These are phyloP conservation scores for Lerista edwardsae DNA, from an alignment of 2,797 vertebrate genomes.

Conservation along the genomic window DNA sequence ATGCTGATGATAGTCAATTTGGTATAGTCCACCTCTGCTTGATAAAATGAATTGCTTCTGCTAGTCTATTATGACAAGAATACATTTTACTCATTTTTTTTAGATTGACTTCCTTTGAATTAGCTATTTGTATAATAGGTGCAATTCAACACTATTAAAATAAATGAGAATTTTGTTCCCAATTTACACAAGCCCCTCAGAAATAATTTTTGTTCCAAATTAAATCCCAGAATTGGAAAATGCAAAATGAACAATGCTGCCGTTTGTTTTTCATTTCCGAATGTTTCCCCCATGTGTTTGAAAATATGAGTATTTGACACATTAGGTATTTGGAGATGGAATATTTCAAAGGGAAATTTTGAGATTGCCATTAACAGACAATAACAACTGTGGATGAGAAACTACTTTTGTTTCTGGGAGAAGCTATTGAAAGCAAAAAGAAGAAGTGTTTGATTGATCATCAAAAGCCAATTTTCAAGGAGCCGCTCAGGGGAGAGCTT, in stretches of 20 bases:
- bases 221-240: neutral
- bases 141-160: neutral
- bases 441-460: conserved; percentile 8
- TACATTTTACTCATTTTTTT: neutral
- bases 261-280: neutral
- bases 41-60: neutral
- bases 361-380: neutral
- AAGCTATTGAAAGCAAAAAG: conserved; percentile 15
- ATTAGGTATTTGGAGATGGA: neutral
- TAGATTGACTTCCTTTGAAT: neutral
- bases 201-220: neutral
- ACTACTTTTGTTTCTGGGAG: neutral
- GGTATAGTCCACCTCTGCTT: neutral
- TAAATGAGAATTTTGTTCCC: neutral
- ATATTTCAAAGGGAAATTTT: neutral
- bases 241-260: neutral
- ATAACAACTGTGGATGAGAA: neutral
- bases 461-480: conserved; percentile 35
- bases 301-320: neutral
- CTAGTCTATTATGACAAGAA: neutral
- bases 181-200: neutral
- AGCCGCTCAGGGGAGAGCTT: conserved; percentile 33
- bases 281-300: neutral
- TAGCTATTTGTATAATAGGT: neutral
- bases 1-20: neutral